Evolutionary conservation across 2,888 invertebrate genomes (phyloP), one percentile per base, ranked within the genome.

Genomic region (Drosophila setosimentum): DNA sequence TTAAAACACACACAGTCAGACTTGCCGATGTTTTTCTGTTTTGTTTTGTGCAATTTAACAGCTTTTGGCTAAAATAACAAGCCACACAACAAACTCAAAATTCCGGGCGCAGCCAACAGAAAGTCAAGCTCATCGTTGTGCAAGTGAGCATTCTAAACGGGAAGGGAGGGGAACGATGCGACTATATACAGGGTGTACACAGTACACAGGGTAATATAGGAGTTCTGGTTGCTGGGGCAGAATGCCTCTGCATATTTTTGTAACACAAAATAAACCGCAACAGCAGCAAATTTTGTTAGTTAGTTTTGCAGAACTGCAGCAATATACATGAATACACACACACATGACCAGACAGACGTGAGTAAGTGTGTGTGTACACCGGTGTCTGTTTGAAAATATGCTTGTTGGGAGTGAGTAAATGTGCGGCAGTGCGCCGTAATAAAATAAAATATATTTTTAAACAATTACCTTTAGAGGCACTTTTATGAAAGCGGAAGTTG

Each of bases 1-100:
- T 71, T 59, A 45, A 24, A 24, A 8, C 50, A 59, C 40, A 21
- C 24, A 45, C 51, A 16, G 29, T 53, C 33, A 70, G 24, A 48
- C 57, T 45, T 35, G 27, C 10, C 55, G 62, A 30, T 49, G 62
- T 69, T 57, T 32, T 33, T 68, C 67, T 76, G 75, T 76, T 89
- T 89, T 89, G 89, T 78, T 89, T 89, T 87, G 76, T 81, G 87
- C 89, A 85, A 85, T 85, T 85, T 85, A 89, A 85, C 85, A 85
- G 89, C 85, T 85, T 85, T 89, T 89, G 89, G 85, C 87, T 76
- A 89, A 89, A 89, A 89, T 89, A 85, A 85, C 89, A 89, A 85
- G 85, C 78, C 87, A 65, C 62, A 69, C 67, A 80, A 70, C 83
- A 82, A 84, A 74, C 73, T 69, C 51, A 3, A 59, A 71, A 78